Base-by-base conservation (phyloP, 2,888 invertebrate species). In the Emmelina monodactyla region DNA sequence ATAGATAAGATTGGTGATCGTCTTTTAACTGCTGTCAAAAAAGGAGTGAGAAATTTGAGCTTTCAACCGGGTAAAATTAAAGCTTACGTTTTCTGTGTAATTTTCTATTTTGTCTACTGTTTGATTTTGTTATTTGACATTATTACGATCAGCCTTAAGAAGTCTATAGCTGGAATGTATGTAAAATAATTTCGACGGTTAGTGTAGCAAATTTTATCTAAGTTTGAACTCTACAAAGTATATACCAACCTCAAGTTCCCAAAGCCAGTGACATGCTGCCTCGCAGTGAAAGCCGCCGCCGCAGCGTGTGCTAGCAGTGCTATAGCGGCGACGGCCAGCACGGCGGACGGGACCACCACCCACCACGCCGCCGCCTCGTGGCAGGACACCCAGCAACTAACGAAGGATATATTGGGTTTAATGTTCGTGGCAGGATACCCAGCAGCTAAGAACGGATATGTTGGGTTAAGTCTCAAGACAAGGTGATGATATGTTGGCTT, bases 351-450 rank as follows among this genome's bases (percentile, higher is more conserved):
- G 2, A 94, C 92, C 46, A 97, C 93, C 52, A 97, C 85, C 79
- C 95, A 92, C 97, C 97, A 97, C 30, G 97, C 91, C 14, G 96
- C 92, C 14, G 91, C 89, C 63, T 96, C 95, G 61, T 94, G 93
- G 28, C 95, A 87, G 6, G 93, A 92, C 41, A 97, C 83, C 97
- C 97, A 97, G 67, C 97, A 97, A 64, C 96, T 96, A 11, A 4
- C 11, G 11, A 4, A 11, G 28, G 11, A 28, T 19, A 19, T 19
- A 19, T 19, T 6, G 19, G n/a, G n/a, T n/a, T n/a, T n/a, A n/a
- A n/a, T n/a, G n/a, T n/a, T n/a, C n/a, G n/a, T n/a, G 19, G 5
- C 19, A 19, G 19, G 19, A 6, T 9, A 19, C 9, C 19, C 19
- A 19, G 19, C 19, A 19, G 9, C 19, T 19, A 9, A 9, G 5